Evolutionary conservation across 2,797 vertebrate genomes (phyloP), one percentile per base, ranked within the genome.

Genomic region (Setipinna tenuifilis): DNA sequence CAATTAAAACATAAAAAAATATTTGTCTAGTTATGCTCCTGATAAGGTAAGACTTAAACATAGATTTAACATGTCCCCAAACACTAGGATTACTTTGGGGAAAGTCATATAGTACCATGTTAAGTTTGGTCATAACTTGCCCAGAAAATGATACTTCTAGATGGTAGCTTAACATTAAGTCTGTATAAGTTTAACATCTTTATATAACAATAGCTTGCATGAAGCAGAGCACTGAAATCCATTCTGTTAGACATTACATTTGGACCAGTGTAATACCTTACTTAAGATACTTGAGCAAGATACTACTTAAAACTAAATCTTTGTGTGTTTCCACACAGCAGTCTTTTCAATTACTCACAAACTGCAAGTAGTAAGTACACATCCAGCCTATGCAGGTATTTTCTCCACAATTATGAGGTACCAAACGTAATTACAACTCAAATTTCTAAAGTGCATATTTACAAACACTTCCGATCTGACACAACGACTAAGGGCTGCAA

Each of bases 281-380:
- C 71, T 78, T 78, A 78, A 78, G 71, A 78, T 78, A 78, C 71
- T 78, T 78, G 71, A 78, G 71, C 71, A 78, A 78, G 71, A 78
- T 78, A 78, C 35, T 78, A 78, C 71, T 78, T 78, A 78, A 78
- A 78, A 75, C 68, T 31, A 75, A 35, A 1, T 78, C 71, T 78
- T 78, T 78, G 14, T 78, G 71, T 35, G 17, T 78, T 7, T 44
- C 35, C 16, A 41, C 35, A 21, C 35, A n/a, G 19, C 71, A 78
- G 31, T 41, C 71, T 78, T 78, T 35, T 19, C 71, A 78, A 44
- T 44, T 78, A 78, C 71, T 78, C 71, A 78, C 71, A 78, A 71
- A 78, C 71, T 41, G 71, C 17, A 78, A 78, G 71, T 78, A 78
- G 71, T 78, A 78, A 75, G 68, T 35, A 75, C 28, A 78, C 71